Base-by-base conservation (phyloP, 2,888 invertebrate genomes). In the Eurytoma californica region DNA sequence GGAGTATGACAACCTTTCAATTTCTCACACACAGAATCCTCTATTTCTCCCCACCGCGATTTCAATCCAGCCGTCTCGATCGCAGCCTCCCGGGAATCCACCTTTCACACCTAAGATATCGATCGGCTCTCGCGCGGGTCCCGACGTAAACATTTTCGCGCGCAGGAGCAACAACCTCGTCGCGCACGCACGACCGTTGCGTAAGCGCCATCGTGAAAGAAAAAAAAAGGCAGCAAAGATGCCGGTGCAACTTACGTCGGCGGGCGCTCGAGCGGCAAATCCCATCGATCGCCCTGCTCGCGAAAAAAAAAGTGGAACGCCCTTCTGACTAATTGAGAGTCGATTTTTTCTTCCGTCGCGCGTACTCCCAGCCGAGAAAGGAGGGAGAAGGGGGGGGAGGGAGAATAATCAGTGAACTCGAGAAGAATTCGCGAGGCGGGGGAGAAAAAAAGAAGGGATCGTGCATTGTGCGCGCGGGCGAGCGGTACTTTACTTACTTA, bases 161-260 rank as follows among this genome's bases (percentile, higher is more conserved):
- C 51, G 57, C 65, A 68, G 69, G 77, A 77, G 63, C 77, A 77
- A 77, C 77, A 77, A 77, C 77, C 77, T 76, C 57, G 39, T 66
- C 30, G 24, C 55, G 30, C 24, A 20, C 58, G 63, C 63, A 18
- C 30, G 13, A 9, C 7, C 57, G 49, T 66, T 68, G 63, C 60
- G 67, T 67, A 58, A 74, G 67, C 57, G 16, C 61, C 47, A 9
- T n/a, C 3, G 16, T 12, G 28, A 28, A 72, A 14, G 16, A 24
- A 20, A 16, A 55, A n/a, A 16, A 63, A 28, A 13, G 14, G 39
- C 60, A 20, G 9, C 3, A 9, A 13, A 20, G 55, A n/a, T 28
- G 55, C 12, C 63, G 13, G 60, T 5, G 39, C 14, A 30, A 13
- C 14, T 16, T 18, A 58, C 58, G 69, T 14, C n/a, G 20, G 18